phyloP scores from a whole-genome alignment of 2,113 vertebrate species.

The Semicossyphus pulcher region DNA sequence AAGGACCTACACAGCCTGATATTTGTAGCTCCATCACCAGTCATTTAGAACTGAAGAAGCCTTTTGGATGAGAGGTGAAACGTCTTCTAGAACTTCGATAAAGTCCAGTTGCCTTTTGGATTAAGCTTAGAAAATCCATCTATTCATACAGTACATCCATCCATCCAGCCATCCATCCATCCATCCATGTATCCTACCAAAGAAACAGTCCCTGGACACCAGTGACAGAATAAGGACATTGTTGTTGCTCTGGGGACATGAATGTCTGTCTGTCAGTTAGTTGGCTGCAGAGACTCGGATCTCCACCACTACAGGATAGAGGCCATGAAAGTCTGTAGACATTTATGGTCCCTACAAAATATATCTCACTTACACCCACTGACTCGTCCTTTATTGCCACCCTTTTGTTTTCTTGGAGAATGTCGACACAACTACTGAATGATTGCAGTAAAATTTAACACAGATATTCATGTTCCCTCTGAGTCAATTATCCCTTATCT shows the following conservation, averaged over 20 bases:
- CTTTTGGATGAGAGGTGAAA: too few species aligned
- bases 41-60: too few species aligned
- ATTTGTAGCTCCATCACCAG: too few species aligned
- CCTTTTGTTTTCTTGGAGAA: neutral
- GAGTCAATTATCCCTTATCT: neutral
- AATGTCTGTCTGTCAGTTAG: neutral
- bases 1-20: too few species aligned
- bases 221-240: neutral
- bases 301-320: neutral
- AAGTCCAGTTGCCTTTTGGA: too few species aligned
- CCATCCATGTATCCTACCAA: too few species aligned
- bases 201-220: too few species aligned
- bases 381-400: neutral
- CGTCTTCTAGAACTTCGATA: too few species aligned
- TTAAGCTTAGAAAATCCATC: too few species aligned
- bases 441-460: neutral
- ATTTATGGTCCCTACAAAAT: neutral
- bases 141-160: too few species aligned
- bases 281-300: neutral
- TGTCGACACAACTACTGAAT: neutral
- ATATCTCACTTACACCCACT: neutral
- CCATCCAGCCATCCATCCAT: too few species aligned
- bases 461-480: neutral
- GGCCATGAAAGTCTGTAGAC: neutral
- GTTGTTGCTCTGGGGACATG: neutral